phyloP scores from a whole-genome alignment of 1,140 invertebrate genomes.

The Thaumatotibia leucotreta region DNA sequence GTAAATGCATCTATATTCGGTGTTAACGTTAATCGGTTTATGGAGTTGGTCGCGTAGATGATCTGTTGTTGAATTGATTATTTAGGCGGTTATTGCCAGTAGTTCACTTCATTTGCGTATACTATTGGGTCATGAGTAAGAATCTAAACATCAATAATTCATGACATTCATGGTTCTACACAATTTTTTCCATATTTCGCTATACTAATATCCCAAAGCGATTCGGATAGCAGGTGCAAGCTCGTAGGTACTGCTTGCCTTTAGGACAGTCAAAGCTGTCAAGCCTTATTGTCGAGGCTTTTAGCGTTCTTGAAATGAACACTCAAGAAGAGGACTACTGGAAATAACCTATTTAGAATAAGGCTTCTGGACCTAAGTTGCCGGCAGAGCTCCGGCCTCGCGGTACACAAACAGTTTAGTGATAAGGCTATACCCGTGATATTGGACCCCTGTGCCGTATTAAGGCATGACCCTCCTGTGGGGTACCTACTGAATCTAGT shows the following conservation, averaged over 20 bases:
- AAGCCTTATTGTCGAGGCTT: too few species aligned
- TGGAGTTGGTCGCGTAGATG: neutral
- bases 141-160: too few species aligned
- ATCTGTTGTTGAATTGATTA: constrained; percentile 5
- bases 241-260: too few species aligned
- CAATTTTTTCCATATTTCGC: too few species aligned
- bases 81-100: neutral
- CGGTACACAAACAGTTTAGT: neutral
- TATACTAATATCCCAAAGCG: too few species aligned
- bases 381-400: neutral
- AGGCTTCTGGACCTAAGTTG: neutral
- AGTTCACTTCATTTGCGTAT: neutral
- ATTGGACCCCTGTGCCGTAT: neutral
- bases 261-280: too few species aligned
- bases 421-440: neutral
- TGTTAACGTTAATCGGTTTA: constrained; percentile 13
- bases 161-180: too few species aligned
- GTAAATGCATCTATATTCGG: constrained; percentile 10
- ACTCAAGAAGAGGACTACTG: neutral
- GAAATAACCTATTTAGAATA: neutral
- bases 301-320: neutral
- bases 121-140: too few species aligned
- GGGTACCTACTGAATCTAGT: too few species aligned
- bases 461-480: neutral
- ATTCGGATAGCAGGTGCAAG: too few species aligned